Percentiles rank a stretch among this genome's conserved stretches.
These are phyloP conservation scores for Rattus rattus DNA, from an alignment of 2,113 vertebrate species.

Conservation along the genomic window DNA sequence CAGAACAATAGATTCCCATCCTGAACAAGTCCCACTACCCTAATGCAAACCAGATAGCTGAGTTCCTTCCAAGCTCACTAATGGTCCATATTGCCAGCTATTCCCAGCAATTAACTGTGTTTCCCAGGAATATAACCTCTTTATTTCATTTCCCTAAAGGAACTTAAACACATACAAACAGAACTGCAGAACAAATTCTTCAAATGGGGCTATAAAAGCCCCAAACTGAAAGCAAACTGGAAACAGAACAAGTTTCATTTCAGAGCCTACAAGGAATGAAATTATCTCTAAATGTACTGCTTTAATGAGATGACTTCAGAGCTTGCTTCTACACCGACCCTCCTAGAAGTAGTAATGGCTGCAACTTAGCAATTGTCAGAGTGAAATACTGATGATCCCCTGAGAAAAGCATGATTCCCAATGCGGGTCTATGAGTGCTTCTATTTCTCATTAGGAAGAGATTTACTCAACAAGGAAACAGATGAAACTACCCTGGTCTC, in stretches of 20 bases:
- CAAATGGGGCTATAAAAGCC: constrained; percentile 35
- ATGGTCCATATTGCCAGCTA: background rate
- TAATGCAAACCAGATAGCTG: constrained; percentile 61
- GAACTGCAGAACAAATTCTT: constrained; percentile 43
- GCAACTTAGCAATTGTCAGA: constrained; percentile 29
- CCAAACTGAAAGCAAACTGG: constrained; percentile 31
- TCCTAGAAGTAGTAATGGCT: constrained; percentile 18
- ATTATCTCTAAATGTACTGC: constrained; percentile 58
- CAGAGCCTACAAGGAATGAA: constrained; percentile 45
- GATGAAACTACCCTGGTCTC: background rate
- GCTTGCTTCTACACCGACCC: background rate
- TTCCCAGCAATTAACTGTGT: constrained; percentile 27
- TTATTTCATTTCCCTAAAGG: constrained; percentile 64
- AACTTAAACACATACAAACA: constrained; percentile 36
- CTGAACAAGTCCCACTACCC: background rate
- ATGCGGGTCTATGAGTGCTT: background rate
- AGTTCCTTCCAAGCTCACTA: constrained; percentile 28
- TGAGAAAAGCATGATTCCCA: constrained; percentile 20
- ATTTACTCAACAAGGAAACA: constrained; percentile 25
- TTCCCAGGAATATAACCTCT: constrained; percentile 25
- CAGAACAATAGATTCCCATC: background rate
- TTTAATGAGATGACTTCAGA: constrained; percentile 46
- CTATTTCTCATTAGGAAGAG: constrained; percentile 37
- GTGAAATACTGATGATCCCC: background rate
- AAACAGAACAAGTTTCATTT: constrained; percentile 44